These are phyloP conservation scores for Pardosa pseudoannulata DNA, from an alignment of 2,888 invertebrate species.

Conservation along the genomic window DNA sequence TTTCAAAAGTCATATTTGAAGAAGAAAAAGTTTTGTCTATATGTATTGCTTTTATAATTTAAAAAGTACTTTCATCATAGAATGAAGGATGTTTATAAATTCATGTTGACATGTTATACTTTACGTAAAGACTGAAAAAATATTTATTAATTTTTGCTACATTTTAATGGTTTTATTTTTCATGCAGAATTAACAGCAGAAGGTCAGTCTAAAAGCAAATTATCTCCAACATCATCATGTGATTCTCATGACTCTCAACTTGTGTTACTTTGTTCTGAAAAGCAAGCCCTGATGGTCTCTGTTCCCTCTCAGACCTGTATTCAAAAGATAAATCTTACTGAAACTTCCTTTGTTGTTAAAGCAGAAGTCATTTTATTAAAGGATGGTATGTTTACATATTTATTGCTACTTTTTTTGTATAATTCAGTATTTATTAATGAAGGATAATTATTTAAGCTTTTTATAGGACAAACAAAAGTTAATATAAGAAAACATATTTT, in stretches of 20 bases:
- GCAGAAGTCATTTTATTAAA: slow-evolving; percentile 92
- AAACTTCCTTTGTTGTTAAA: slow-evolving; percentile 94
- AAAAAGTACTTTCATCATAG: too few species aligned
- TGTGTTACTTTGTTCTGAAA: slow-evolving; percentile 94
- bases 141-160: neutral
- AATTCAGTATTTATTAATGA: too few species aligned
- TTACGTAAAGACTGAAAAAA: too few species aligned
- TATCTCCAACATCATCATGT: slow-evolving; percentile 71
- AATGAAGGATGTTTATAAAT: too few species aligned
- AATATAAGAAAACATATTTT: too few species aligned
- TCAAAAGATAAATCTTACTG: slow-evolving; percentile 93
- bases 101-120: too few species aligned
- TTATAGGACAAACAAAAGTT: too few species aligned
- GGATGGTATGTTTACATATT: slow-evolving; percentile 81
- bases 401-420: too few species aligned
- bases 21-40: too few species aligned
- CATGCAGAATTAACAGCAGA: slow-evolving; percentile 40
- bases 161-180: neutral
- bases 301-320: slow-evolving; percentile 95
- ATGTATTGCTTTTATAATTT: too few species aligned
- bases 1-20: too few species aligned
- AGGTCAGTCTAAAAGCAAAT: slow-evolving; percentile 48
- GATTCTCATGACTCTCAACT: slow-evolving; percentile 88
- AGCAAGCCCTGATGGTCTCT: slow-evolving; percentile 94
- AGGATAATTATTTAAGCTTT: too few species aligned